A percentile compares a stretch with the other conserved stretches of the same genome.
Evolutionary conservation across 2,113 vertebrate genomes (phyloP).

Genomic region (Leuciscus idus): DNA sequence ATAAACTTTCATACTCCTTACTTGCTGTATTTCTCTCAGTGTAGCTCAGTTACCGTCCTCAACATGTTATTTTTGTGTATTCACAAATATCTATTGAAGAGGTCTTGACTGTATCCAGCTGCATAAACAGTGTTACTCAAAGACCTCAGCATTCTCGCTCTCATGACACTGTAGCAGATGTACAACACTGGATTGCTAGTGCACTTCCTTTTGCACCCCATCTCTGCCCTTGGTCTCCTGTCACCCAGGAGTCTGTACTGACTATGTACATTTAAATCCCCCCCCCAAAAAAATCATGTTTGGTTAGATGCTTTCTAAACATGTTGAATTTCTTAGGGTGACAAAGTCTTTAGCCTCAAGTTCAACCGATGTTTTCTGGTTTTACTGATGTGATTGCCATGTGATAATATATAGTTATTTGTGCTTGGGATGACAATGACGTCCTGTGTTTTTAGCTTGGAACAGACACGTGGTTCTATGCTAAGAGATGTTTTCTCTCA

Average conservation of each 20-base stretch:
- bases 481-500: conserved; percentile 94
- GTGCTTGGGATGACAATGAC: not conserved
- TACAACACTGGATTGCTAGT: not conserved
- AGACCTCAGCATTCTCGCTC: conserved; percentile 18
- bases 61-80: conserved; percentile 28
- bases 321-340: too few species aligned
- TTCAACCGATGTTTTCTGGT: not conserved
- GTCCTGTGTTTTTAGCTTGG: conserved; percentile 74
- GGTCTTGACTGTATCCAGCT: conserved; percentile 41
- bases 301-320: too few species aligned
- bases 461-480: conserved; percentile 96
- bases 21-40: not conserved
- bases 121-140: conserved; percentile 43
- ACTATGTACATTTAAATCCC: too few species aligned
- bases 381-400: not conserved
- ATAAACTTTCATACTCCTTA: not conserved
- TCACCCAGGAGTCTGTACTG: too few species aligned
- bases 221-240: too few species aligned
- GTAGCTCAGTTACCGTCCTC: not conserved
- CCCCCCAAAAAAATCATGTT: too few species aligned
- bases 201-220: not conserved
- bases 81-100: not conserved
- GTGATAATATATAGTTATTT: not conserved
- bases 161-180: conserved; percentile 30
- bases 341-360: too few species aligned